These are phyloP conservation scores for Chanos chanos DNA, from an alignment of 2,797 vertebrate genomes.

Conservation along the genomic window DNA sequence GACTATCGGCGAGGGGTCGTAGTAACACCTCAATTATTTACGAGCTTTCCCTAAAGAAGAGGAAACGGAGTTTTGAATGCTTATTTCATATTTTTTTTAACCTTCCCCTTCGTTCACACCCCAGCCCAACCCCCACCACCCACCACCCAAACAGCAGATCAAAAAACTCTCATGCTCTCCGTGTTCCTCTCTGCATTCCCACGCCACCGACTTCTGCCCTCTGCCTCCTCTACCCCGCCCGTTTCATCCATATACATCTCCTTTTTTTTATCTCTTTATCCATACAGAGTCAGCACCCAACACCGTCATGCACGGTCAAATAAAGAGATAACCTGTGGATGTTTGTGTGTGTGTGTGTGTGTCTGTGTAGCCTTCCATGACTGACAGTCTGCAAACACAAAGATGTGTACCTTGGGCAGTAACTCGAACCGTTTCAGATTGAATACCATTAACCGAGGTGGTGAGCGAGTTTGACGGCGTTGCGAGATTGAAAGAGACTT, in stretches of 20 bases:
- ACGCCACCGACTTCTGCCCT: slow-evolving; percentile 41
- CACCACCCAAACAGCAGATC: neutral
- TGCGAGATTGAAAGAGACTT: slow-evolving; percentile 36
- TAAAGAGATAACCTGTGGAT: slow-evolving; percentile 37
- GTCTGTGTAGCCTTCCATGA: slow-evolving; percentile 35
- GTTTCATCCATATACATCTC: slow-evolving; percentile 8
- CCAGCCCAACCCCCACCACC: too few relatives aligned
- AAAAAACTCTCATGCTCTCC: neutral
- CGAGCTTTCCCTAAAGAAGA: too few relatives aligned
- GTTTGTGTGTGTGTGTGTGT: slow-evolving; percentile 16
- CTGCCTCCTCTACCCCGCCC: slow-evolving; percentile 27
- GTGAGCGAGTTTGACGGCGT: slow-evolving; percentile 47
- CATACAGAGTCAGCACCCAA: slow-evolving; percentile 31
- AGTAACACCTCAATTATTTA: too few relatives aligned
- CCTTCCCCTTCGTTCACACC: too few relatives aligned
- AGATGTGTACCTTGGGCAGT: slow-evolving; percentile 35
- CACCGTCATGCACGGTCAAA: slow-evolving; percentile 26
- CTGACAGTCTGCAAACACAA: slow-evolving; percentile 48
- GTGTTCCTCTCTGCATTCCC: neutral
- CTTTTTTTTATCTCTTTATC: slow-evolving; percentile 34
- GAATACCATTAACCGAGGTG: slow-evolving; percentile 40
- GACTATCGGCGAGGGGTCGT: too few relatives aligned
- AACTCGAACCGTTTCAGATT: slow-evolving; percentile 29
- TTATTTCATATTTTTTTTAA: too few relatives aligned
- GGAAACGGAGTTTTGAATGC: too few relatives aligned